Evolutionary conservation across 2,113 vertebrate species (phyloP).

Genomic region (Chlorodrepanis virens): DNA sequence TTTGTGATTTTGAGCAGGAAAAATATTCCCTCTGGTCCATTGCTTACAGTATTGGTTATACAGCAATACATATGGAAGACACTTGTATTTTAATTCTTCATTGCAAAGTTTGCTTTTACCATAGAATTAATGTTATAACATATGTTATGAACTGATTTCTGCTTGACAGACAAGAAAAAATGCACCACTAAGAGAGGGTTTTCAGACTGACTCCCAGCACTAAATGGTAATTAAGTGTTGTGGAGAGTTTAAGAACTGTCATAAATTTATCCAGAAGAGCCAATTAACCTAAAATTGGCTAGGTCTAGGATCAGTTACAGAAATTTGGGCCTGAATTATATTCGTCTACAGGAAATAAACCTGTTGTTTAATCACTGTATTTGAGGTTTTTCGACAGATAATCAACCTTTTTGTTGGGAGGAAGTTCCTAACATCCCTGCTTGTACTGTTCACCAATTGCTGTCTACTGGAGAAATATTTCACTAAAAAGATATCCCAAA

Average conservation of each 20-base stretch:
- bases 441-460: not conserved
- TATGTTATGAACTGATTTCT: not conserved
- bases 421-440: not conserved
- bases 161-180: not conserved
- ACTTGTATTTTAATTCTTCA: not conserved
- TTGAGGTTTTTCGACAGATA: not conserved
- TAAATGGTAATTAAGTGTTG: not conserved
- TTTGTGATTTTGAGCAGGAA: not conserved
- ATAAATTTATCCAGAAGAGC: not conserved
- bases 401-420: not conserved
- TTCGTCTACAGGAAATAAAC: not conserved
- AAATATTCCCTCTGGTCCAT: not conserved
- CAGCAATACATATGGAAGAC: not conserved
- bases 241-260: not conserved
- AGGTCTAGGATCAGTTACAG: not conserved
- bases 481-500: not conserved
- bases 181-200: not conserved
- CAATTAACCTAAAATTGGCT: not conserved
- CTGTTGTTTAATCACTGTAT: not conserved
- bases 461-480: not conserved
- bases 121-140: not conserved
- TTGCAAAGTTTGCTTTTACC: not conserved
- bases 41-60: not conserved
- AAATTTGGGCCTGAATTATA: not conserved
- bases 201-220: not conserved